A percentile compares a stretch with the other conserved stretches of the same genome.
Conservation (phyloP, 2,113 vertebrate species). For the Cynopterus brachyotis region DNA sequence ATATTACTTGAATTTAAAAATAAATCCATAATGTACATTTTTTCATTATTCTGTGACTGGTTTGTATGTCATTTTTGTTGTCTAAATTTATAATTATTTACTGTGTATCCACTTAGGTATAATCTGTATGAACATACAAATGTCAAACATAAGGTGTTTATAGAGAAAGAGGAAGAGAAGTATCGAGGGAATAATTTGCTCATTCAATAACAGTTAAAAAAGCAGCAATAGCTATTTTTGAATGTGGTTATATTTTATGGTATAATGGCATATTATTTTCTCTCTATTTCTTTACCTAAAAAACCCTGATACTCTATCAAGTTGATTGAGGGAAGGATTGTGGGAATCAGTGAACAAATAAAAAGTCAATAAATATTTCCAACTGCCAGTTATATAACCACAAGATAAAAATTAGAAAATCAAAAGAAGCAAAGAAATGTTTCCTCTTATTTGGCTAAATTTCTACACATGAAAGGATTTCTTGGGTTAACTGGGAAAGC, state of each 20-base stretch:
- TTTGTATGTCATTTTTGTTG: background rate
- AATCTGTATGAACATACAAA: background rate
- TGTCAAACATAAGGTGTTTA: slow-evolving; percentile 6
- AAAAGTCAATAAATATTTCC: slow-evolving; percentile 44
- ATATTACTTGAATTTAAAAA: slow-evolving; percentile 33
- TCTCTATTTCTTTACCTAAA: slow-evolving; percentile 6
- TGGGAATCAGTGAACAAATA: slow-evolving; percentile 58
- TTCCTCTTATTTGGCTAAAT: slow-evolving; percentile 34
- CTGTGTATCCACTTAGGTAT: background rate
- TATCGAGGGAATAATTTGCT: slow-evolving; percentile 19
- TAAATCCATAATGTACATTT: background rate
- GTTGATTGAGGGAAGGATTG: slow-evolving; percentile 18
- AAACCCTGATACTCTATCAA: slow-evolving; percentile 45
- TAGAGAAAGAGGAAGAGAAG: background rate
- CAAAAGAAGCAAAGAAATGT: slow-evolving; percentile 10
- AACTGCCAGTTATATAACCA: background rate
- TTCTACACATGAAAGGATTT: background rate
- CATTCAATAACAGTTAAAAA: slow-evolving; percentile 36
- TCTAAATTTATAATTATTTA: background rate
- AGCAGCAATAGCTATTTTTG: slow-evolving; percentile 33
- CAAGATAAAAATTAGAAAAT: background rate
- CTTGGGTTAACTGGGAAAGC: background rate
- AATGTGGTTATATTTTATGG: slow-evolving; percentile 40
- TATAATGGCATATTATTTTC: slow-evolving; percentile 39
- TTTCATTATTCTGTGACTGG: background rate